Conservation (phyloP, 2,113 vertebrate species). For the Pholis gunnellus region DNA sequence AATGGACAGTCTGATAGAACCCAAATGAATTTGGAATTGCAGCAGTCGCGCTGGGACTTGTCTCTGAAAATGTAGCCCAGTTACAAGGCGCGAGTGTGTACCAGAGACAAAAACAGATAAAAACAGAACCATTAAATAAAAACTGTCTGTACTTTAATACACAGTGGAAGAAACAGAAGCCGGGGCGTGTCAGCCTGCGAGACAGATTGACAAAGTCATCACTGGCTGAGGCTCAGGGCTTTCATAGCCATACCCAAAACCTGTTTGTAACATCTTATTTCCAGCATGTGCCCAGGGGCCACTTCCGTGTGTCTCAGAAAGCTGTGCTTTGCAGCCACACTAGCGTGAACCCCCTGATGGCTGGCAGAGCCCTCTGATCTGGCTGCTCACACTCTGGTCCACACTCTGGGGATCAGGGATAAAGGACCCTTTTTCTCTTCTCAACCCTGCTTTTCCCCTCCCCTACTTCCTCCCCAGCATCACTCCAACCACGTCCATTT, state of each 20-base stretch:
- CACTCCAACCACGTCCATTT: constrained; percentile 50
- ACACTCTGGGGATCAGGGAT: constrained; percentile 71
- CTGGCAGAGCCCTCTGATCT: constrained; percentile 75
- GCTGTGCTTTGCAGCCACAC: constrained; percentile 64
- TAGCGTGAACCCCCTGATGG: constrained; percentile 69
- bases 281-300: constrained; percentile 63
- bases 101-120: constrained; percentile 29
- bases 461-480: not conserved
- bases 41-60: constrained; percentile 28
- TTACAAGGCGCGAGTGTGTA: constrained; percentile 12
- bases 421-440: constrained; percentile 67
- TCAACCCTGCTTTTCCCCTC: constrained; percentile 19
- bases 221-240: constrained; percentile 49
- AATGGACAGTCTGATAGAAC: constrained; percentile 44
- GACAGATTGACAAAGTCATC: constrained; percentile 54
- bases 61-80: constrained; percentile 34
- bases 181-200: constrained; percentile 38
- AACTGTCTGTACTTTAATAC: constrained; percentile 47
- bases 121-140: constrained; percentile 52
- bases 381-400: constrained; percentile 72
- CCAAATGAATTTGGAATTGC: constrained; percentile 57
- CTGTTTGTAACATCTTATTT: constrained; percentile 76
- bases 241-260: constrained; percentile 60
- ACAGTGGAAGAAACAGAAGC: constrained; percentile 42
- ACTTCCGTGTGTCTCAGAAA: constrained; percentile 65